Conservation (phyloP, 2,888 invertebrate species). For the Noctua comes region DNA sequence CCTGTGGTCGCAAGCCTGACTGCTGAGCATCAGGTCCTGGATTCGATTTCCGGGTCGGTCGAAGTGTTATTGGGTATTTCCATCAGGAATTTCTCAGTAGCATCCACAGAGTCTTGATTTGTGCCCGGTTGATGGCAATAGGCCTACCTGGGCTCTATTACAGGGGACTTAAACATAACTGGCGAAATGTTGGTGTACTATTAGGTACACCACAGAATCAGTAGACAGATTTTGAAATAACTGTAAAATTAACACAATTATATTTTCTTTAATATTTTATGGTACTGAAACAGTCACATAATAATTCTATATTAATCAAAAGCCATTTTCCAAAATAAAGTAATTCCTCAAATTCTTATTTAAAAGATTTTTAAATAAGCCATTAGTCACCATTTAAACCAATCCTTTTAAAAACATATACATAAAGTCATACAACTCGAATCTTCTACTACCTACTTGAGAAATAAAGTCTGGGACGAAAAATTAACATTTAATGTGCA, state of each 20-base stretch:
- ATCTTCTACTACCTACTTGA: slow-evolving; percentile 37
- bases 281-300: background rate
- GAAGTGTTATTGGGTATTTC: background rate
- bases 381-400: background rate
- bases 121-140: background rate
- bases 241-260: background rate
- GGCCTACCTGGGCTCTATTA: background rate
- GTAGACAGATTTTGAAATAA: background rate
- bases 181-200: too few relatives aligned
- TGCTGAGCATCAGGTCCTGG: background rate
- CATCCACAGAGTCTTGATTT: background rate
- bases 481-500: slow-evolving; percentile 69
- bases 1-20: background rate
- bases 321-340: background rate
- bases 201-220: too few relatives aligned
- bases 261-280: background rate
- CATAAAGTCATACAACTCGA: slow-evolving; percentile 1
- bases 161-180: too few relatives aligned
- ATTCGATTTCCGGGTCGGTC: background rate
- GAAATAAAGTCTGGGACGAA: slow-evolving; percentile 52
- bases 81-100: too few relatives aligned
- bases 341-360: background rate
- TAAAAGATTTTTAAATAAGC: background rate
- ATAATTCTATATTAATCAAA: background rate
- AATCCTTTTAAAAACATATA: slow-evolving; percentile 6